phyloP scores from a whole-genome alignment of 2,113 vertebrate species.

The Melanostigma gelatinosum region DNA sequence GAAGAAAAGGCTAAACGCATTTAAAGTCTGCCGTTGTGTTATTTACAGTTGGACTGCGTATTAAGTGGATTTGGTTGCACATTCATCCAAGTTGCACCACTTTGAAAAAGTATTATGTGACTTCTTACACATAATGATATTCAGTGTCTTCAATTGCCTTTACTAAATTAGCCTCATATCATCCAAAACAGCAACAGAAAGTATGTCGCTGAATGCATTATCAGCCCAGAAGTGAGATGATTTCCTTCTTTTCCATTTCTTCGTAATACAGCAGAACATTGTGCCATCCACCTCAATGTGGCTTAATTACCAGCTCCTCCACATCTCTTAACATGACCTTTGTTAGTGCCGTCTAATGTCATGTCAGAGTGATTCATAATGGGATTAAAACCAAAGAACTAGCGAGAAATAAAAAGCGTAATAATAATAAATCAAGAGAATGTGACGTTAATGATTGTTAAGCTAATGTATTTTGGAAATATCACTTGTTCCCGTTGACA shows the following conservation, averaged over 20 bases:
- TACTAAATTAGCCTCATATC: not conserved
- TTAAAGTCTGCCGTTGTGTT: not conserved
- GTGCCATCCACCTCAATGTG: not conserved
- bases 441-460: not conserved
- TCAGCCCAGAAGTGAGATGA: too few relatives aligned
- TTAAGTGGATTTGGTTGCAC: not conserved
- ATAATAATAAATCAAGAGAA: slow-evolving; percentile 7
- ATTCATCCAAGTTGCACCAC: not conserved
- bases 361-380: slow-evolving; percentile 12
- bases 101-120: not conserved
- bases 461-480: slow-evolving; percentile 7
- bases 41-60: slow-evolving; percentile 7
- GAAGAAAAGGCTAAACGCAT: not conserved
- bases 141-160: not conserved
- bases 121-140: not conserved
- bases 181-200: not conserved
- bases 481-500: not conserved
- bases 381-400: not conserved
- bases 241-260: not conserved
- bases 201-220: not conserved
- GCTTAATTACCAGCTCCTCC: slow-evolving; percentile 1
- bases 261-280: not conserved
- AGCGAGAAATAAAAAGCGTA: not conserved
- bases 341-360: not conserved
- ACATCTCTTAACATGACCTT: not conserved